Evolutionary conservation across 2,888 invertebrate genomes (phyloP).

Genomic region (Napeogenes sylphis): DNA sequence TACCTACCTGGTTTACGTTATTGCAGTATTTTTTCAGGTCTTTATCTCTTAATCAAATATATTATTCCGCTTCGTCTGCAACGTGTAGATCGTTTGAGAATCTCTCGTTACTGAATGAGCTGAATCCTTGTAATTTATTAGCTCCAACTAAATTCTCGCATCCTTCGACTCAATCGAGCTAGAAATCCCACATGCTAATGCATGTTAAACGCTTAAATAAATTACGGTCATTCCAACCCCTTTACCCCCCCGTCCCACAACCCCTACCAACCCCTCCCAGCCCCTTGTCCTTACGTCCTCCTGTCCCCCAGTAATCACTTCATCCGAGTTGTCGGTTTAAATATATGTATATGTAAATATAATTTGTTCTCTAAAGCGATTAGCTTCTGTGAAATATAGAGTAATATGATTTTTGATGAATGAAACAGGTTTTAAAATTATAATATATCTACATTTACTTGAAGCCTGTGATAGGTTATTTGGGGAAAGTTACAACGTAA

Average conservation of each 20-base stretch:
- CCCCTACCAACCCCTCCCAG: constrained; percentile 8
- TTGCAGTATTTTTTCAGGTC: too few relatives aligned
- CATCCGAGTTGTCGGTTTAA: constrained; percentile 27
- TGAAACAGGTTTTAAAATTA: too few relatives aligned
- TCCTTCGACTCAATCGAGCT: constrained; percentile 18
- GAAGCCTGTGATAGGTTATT: not conserved
- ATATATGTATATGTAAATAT: constrained; percentile 5
- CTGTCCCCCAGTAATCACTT: constrained; percentile 34
- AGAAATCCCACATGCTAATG: constrained; percentile 7
- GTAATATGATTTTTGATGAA: not conserved
- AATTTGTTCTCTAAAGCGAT: not conserved
- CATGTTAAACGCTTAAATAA: constrained; percentile 8
- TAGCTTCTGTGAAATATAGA: not conserved
- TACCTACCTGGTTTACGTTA: too few relatives aligned
- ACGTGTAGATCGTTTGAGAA: not conserved
- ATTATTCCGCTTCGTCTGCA: too few relatives aligned
- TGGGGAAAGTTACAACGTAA: not conserved
- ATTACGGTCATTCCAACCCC: constrained; percentile 6
- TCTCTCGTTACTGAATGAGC: not conserved
- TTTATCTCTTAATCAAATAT: too few relatives aligned
- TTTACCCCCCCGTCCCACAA: not conserved
- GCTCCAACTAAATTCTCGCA: constrained; percentile 14
- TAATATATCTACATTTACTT: not conserved
- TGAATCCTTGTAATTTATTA: constrained; percentile 20
- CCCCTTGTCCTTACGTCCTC: constrained; percentile 28